Base-by-base conservation (phyloP, 2,113 vertebrate species). In the Anser brachyrhynchus region DNA sequence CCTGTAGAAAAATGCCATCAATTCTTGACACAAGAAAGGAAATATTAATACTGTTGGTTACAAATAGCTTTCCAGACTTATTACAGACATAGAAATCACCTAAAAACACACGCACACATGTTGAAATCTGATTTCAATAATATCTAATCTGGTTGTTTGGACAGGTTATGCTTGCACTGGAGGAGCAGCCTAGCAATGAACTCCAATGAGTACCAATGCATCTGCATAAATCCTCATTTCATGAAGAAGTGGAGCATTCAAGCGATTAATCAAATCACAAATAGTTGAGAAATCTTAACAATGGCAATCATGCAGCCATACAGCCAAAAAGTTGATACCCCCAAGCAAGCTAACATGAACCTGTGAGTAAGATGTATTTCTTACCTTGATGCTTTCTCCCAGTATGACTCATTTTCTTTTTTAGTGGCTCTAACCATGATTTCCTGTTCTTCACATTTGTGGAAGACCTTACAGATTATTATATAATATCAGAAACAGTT, bases 211-310 rank as follows among this genome's bases (percentile, higher is more conserved):
- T 46, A 71, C 49, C 11, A 49, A 58, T 44, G 10, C 71, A 95
- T 93, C 69, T 96, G 70, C 83, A 92, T 95, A 95, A 80, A 94
- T 52, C 46, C 90, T 77, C 37, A 59, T 83, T 91, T 90, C 61
- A 65, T 37, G 49, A 28, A 92, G 39, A 72, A 72, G 25, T 3
- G 67, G 35, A 87, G 31, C 31, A 39, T 31, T 86, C 49, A 51
- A 6, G 23, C 73, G 93, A 82, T 94, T 93, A 26, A 95, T 76
- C 92, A 93, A 90, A 89, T 84, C 88, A 86, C 66, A 84, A 84
- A 78, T 18, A 84, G 43, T 3, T 94, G 88, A 89, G 80, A 67
- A 52, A 13, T 82, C 62, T 89, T 90, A 91, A 91, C 74, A 90
- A 84, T 54, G 55, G 73, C 90, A 89, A 80, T 92, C 86, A 81